Conservation (phyloP, 2,113 vertebrate species). For the Lepus timidus region DNA sequence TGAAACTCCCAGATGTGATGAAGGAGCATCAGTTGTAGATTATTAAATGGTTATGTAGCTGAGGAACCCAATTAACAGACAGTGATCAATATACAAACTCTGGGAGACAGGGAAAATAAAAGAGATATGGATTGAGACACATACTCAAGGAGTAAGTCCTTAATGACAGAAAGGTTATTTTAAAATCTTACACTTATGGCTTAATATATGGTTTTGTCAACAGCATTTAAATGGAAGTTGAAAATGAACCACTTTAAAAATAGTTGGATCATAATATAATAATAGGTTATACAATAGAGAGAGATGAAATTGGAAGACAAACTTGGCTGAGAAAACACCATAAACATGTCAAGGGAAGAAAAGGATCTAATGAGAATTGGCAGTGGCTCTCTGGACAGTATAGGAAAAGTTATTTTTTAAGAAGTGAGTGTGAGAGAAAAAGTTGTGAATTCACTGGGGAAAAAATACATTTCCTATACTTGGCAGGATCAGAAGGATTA, state of each 20-base stretch:
- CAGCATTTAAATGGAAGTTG: not conserved
- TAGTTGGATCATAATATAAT: not conserved
- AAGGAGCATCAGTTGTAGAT: not conserved
- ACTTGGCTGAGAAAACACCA: not conserved
- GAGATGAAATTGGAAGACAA: not conserved
- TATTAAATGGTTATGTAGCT: not conserved
- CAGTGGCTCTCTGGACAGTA: not conserved
- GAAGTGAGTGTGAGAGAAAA: not conserved
- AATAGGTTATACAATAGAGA: not conserved
- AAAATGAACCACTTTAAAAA: not conserved
- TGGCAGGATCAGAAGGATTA: slow-evolving; percentile 66
- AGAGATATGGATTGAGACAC: not conserved
- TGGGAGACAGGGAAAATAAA: not conserved
- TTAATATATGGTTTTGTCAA: not conserved
- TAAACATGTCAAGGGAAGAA: not conserved
- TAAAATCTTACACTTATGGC: not conserved
- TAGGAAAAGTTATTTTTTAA: slow-evolving; percentile 18
- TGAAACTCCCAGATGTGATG: not conserved
- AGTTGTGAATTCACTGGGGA: slow-evolving; percentile 58
- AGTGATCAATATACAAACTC: not conserved
- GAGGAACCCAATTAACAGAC: not conserved
- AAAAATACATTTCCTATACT: slow-evolving; percentile 43
- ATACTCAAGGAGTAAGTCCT: not conserved
- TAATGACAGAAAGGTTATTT: not conserved
- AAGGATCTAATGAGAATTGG: not conserved